Base-by-base conservation (phyloP, 2,797 vertebrate genomes). In the Siniperca obscura region DNA sequence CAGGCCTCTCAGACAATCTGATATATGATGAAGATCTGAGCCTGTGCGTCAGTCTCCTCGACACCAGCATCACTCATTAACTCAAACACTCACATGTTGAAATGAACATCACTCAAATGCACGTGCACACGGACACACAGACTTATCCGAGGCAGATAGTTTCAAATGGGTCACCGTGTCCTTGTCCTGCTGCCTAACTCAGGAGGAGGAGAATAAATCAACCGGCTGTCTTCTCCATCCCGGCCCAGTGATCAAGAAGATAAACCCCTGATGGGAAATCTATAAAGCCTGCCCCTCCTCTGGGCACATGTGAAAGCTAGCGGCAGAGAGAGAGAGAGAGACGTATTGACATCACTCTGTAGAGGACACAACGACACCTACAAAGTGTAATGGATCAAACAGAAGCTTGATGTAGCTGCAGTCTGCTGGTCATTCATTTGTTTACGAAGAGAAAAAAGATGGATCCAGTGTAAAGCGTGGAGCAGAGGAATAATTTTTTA, bases 201-300 rank as follows among this genome's bases (percentile, higher is more conserved):
- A 38, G 73, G 80, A 81, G 86, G 84, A 86, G 87, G 85, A 76
- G 80, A 55, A 92, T 92, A 89, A 92, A 94, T 94, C 87, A 94
- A 38, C n/a, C 7, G 7, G 36, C 89, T 78, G 80, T 86, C 84
- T 77, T 66, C 86, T 87, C 85, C 86, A 76, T 76, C 75, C 84
- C 27, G 34, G 60, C 75, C 82, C 59, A 56, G 55, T 85, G 90
- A 94, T 93, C 89, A 86, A 85, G 88, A 83, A 92, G 87, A 95
- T 94, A 91, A 93, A 84, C 88, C 77, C 89, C 79, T 65, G 66
- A 92, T 90, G 88, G 89, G 87, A 93, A 87, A 94, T 93, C 89
- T 86, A 92, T 91, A 85, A 87, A 86, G 78, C 56, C 48, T n/a
- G 59, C 78, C 21, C 66, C 65, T 84, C 78, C 56, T 81, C 44